Base-by-base conservation (phyloP, 2,113 vertebrate genomes). In the Bos indicus region DNA sequence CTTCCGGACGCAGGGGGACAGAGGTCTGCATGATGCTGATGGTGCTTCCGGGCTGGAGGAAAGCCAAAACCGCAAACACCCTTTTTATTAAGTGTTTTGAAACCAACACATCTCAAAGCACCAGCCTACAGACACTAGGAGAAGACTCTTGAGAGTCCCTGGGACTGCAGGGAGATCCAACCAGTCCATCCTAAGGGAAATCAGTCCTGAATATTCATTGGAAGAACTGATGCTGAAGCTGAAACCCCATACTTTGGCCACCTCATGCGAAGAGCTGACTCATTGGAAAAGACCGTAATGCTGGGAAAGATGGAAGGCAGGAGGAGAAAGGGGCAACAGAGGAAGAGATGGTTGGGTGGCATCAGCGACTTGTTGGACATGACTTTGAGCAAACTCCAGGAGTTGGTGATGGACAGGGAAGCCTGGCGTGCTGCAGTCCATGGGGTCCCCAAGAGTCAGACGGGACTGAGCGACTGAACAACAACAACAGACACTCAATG, bases 351-450 rank as follows among this genome's bases (percentile, higher is more conserved):
- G 19, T 36, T 40, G n/a, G 67, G 3, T 40, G 67, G n/a, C 67
- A 40, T 71, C 19, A 71, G n/a, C 0, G 2, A 40, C 67, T 71
- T 5, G 0, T 0, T 71, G 67, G 67, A 23, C 10, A 0, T 71
- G 71, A 74, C 11, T 25, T 14, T 43, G 36, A 2, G 23, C 0
- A 77, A 14, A 7, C 71, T 43, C 11, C 0, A 1, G 71, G 71
- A 77, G 71, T 1, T 43, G 71, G 36, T 0, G 36, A 43, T 23
- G 71, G 36, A 74, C 67, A 43, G 21, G 71, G 71, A 74, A 11
- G 36, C 5, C 67, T 40, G 67, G 36, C 0, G 1, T 40, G 36
- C 67, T 74, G 11, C 5, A 12, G 36, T 43, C 36, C n/a, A 1
- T 2, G 19, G 21, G 23, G 36, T 7, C 0, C 1, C 36, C 5